Base-by-base conservation (phyloP, 2,888 invertebrate species). In the Heteromurus nitidus region DNA sequence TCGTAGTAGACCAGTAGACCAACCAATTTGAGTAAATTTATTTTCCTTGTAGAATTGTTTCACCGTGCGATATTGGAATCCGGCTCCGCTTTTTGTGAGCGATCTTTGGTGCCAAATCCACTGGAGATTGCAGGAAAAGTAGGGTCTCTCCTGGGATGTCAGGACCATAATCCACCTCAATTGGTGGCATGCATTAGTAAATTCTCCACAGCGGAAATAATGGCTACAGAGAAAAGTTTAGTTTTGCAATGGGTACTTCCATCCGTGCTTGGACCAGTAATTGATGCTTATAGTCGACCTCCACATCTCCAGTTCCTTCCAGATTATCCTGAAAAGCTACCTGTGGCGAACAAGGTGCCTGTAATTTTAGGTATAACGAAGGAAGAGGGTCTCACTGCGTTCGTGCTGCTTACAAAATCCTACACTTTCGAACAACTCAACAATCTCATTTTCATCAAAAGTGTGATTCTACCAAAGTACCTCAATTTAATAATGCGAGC, bases 301-400 rank as follows among this genome's bases (percentile, higher is more conserved):
- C 22, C 13, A 16, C 0, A 3, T 5, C 0, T 28, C 11, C 81
- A 68, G 22, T 76, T 76, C 20, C 72, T 83, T 24, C 77, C 80
- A 36, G 72, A 73, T 1, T 26, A 53, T 26, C 81, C 81, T 7
- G 81, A 74, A 22, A 70, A 69, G 9, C 36, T 77, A 13, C 65
- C 60, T 0, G 26, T 79, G 7, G 36, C 47, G 1, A 80, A 74
- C 53, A 82, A 81, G 30, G 82, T 85, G 22, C 84, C 86, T 0
- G 67, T 82, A 9, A 77, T 86, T 26, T 20, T 55, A 11, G 86
- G 86, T 20, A 75, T 84, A 9, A 76, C 75, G 16, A 60, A 36
- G 11, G 60, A 84, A 11, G 86, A 86, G 74, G 86, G 86, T 0
- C 75, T 85, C 1, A 65, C 73, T 13, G 53, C 68, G 1, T 81